Base-by-base conservation (phyloP, 2,797 vertebrate genomes). In the Macroramphosus scolopax region DNA sequence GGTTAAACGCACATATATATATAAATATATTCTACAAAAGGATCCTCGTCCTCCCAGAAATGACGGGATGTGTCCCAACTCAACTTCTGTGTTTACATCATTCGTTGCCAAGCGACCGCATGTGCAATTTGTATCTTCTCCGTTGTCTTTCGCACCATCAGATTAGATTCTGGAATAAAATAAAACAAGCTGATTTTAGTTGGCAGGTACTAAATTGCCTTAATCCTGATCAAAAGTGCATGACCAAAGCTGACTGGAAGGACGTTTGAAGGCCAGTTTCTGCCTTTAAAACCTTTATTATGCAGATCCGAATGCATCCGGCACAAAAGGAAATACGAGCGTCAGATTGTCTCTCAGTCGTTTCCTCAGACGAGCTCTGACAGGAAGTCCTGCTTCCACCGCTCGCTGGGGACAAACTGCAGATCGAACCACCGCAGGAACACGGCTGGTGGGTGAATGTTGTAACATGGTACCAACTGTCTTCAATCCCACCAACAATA, bases 361-460 rank as follows among this genome's bases (percentile, higher is more conserved):
- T 26, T 37, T 44, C 14, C 3, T 14, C 2, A 2, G n/a, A n/a
- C n/a, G n/a, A 26, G 6, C 37, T 33, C 22, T 18, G 7, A 32
- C 15, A 32, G 6, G 29, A 22, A 22, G 20, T 6, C 20, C 3
- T 22, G 20, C 3, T 22, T 22, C 3, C 20, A 22, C 36, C 38
- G 8, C 9, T 18, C 16, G 1, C 5, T 33, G 20, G 34, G n/a
- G n/a, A n/a, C n/a, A n/a, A n/a, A n/a, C 31, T 5, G 1, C 22
- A 26, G 14, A 42, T 63, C 75, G 31, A 36, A 45, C 15, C 34
- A 64, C n/a, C n/a, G 44, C 50, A 20, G 68, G 51, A 51, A 49
- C 36, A 56, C 46, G 9, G 8, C 2, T 12, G 14, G 24, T 18
- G 45, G 40, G 25, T 32, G 33, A 59, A 65, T 62, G 64, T 59